Conservation (phyloP, 2,113 vertebrate species). For the Istiophorus platypterus region DNA sequence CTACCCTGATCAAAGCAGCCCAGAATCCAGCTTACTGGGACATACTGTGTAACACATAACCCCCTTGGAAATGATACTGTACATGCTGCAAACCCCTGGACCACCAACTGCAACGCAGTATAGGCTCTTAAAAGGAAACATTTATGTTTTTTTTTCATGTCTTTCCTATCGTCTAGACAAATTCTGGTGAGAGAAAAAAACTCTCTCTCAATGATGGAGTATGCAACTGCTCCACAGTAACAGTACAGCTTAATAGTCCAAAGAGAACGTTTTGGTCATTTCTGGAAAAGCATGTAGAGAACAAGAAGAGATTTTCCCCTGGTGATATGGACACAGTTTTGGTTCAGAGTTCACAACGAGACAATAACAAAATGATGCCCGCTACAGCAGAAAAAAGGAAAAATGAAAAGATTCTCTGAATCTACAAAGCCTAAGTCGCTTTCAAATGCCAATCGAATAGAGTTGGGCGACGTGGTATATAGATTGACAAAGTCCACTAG, state of each 20-base stretch:
- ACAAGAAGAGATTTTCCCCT: neutral
- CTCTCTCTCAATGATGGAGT: constrained; percentile 32
- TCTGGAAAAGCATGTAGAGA: neutral
- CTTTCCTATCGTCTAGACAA: constrained; percentile 11
- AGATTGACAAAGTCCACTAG: too few relatives aligned
- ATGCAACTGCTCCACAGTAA: constrained; percentile 70
- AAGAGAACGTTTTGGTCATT: constrained; percentile 17
- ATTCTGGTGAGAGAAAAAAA: constrained; percentile 6
- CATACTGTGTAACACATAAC: constrained; percentile 62
- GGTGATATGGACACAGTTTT: constrained; percentile 13
- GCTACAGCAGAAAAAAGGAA: neutral
- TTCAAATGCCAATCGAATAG: neutral
- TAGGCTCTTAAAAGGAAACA: constrained; percentile 16
- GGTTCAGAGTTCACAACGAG: constrained; percentile 19
- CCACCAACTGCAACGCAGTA: constrained; percentile 28
- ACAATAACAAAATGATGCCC: neutral
- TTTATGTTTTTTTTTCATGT: neutral
- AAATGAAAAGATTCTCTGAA: neutral
- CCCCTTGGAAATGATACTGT: constrained; percentile 60
- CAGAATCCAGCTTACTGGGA: constrained; percentile 73
- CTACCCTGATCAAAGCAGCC: constrained; percentile 75
- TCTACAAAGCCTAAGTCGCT: neutral
- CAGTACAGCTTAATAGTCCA: constrained; percentile 16
- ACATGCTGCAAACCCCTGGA: constrained; percentile 31
- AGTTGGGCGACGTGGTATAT: neutral